phyloP scores from a whole-genome alignment of 2,113 vertebrate species.

The Pangasianodon hypophthalmus region DNA sequence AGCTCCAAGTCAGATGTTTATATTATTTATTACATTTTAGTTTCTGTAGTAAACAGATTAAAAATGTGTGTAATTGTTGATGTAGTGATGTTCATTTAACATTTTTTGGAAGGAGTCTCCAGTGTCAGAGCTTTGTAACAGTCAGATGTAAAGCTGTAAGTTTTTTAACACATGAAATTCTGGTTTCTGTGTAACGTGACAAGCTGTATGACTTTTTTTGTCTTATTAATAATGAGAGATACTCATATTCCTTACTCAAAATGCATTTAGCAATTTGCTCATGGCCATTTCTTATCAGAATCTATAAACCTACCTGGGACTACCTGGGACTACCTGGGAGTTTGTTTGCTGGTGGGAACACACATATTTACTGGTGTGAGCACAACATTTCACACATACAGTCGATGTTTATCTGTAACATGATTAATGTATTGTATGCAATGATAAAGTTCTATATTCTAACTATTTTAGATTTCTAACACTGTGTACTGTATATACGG shows the following conservation, averaged over 20 bases:
- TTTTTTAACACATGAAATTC: too few species aligned
- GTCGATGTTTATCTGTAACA: not conserved
- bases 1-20: too few species aligned
- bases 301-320: not conserved
- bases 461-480: not conserved
- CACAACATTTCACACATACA: not conserved
- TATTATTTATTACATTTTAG: too few species aligned
- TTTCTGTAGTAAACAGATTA: too few species aligned
- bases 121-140: too few species aligned
- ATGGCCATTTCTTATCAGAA: too few species aligned
- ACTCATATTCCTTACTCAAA: not conserved
- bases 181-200: not conserved
- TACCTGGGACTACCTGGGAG: not conserved
- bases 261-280: not conserved
- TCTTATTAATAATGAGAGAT: not conserved
- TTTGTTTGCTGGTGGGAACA: not conserved
- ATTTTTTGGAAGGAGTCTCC: too few species aligned
- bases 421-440: too few species aligned
- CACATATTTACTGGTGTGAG: not conserved
- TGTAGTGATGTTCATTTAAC: too few species aligned
- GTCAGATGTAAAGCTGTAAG: too few species aligned
- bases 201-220: not conserved
- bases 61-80: too few species aligned
- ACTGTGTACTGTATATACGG: not conserved
- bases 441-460: too few species aligned